phyloP scores from a whole-genome alignment of 2,113 vertebrate genomes.

The Candoia aspera region DNA sequence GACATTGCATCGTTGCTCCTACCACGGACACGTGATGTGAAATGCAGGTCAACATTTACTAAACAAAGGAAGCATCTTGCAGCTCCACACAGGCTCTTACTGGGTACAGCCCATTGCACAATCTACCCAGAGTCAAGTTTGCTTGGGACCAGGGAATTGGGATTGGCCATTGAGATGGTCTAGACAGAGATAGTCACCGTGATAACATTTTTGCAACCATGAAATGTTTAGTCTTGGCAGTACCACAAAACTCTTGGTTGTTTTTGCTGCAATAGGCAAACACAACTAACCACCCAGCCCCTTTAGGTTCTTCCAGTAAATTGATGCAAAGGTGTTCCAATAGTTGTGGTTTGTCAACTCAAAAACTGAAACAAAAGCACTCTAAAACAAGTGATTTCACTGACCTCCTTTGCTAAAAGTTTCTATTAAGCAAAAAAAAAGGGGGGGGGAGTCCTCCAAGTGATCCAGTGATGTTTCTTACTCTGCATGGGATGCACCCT shows the following conservation, averaged over 20 bases:
- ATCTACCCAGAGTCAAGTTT: neutral
- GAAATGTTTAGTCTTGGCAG: neutral
- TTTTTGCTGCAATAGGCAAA: neutral
- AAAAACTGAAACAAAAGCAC: neutral
- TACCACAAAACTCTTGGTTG: neutral
- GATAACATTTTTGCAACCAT: neutral
- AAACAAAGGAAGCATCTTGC: neutral
- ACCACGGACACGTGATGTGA: conserved; percentile 37
- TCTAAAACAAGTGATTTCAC: conserved; percentile 53
- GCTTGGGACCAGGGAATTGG: neutral
- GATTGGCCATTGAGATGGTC: neutral
- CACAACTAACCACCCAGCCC: neutral
- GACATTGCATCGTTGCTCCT: conserved; percentile 42
- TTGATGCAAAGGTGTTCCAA: conserved; percentile 59
- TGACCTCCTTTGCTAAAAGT: conserved; percentile 47
- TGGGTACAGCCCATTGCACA: neutral
- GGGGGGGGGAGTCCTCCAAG: conserved; percentile 22
- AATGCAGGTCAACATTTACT: conserved; percentile 56
- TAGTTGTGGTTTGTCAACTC: conserved; percentile 45
- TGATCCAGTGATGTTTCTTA: conserved; percentile 37
- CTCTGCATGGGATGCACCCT: conserved; percentile 13
- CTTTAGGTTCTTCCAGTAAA: conserved; percentile 48
- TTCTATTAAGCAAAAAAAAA: conserved; percentile 14
- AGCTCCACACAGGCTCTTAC: neutral
- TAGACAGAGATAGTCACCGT: neutral